A percentile compares a stretch with the other conserved stretches of the same genome.
Evolutionary conservation across 2,797 vertebrate species (phyloP).

Genomic region (Periparus ater): DNA sequence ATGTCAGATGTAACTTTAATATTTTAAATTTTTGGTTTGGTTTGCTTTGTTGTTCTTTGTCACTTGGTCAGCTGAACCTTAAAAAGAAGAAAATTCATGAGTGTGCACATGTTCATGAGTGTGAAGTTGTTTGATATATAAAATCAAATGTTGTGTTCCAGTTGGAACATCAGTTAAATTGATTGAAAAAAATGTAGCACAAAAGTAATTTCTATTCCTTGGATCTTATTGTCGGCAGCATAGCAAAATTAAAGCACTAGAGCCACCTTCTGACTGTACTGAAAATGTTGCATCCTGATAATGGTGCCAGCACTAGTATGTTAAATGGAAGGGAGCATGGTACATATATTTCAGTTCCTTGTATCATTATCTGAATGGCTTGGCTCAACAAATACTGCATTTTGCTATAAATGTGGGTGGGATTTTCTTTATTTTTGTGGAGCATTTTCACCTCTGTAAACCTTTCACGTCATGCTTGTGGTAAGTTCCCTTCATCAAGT

Average conservation of each 20-base stretch:
- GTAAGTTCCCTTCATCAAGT: neutral
- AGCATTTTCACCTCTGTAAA: neutral
- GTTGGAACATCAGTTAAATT: conserved; percentile 63
- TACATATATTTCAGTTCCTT: conserved; percentile 51
- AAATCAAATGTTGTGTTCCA: conserved; percentile 63
- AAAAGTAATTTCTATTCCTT: conserved; percentile 70
- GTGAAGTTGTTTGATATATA: conserved; percentile 42
- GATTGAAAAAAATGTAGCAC: conserved; percentile 62
- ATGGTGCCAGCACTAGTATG: conserved; percentile 39
- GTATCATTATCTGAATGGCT: conserved; percentile 55
- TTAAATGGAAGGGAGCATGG: conserved; percentile 54
- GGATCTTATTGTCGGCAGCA: conserved; percentile 75
- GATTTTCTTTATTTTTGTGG: neutral
- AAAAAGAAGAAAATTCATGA: conserved; percentile 17
- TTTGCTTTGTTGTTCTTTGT: conserved; percentile 12
- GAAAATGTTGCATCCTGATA: conserved; percentile 75
- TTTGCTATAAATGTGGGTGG: neutral
- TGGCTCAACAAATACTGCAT: conserved; percentile 18
- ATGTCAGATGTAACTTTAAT: neutral
- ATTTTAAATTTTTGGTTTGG: neutral
- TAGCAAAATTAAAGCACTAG: conserved; percentile 91
- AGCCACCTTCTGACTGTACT: conserved; percentile 95
- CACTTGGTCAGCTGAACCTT: neutral
- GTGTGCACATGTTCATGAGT: neutral
- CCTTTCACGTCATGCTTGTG: conserved; percentile 12